Conservation (phyloP, 1,140 invertebrate genomes). For the Phthorimaea operculella region DNA sequence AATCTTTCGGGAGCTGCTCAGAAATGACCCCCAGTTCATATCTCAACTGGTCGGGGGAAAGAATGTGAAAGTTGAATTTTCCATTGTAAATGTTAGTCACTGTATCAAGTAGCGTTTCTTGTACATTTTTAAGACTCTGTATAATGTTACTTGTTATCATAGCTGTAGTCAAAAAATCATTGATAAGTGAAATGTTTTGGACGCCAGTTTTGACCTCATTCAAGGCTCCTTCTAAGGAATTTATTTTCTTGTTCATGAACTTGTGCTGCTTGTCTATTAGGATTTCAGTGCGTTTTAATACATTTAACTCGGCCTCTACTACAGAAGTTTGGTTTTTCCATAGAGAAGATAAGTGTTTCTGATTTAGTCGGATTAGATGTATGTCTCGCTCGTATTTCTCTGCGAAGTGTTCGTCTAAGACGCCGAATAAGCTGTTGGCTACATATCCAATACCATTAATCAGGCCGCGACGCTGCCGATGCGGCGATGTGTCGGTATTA, state of each 20-base stretch:
- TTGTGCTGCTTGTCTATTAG: conserved; percentile 10
- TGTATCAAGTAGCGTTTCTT: conserved; percentile 14
- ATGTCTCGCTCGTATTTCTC: conserved; percentile 14
- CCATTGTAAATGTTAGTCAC: conserved; percentile 19
- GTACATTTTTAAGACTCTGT: conserved; percentile 10
- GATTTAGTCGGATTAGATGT: conserved; percentile 8
- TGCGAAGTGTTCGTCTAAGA: conserved; percentile 10
- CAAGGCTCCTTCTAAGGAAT: not conserved
- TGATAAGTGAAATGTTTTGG: conserved; percentile 9
- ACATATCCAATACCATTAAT: conserved; percentile 25
- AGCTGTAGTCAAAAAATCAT: conserved; percentile 13
- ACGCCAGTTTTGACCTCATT: not conserved
- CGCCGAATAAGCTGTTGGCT: conserved; percentile 20
- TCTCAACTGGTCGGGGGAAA: conserved; percentile 14
- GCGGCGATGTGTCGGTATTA: conserved; percentile 4
- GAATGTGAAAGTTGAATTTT: conserved; percentile 14
- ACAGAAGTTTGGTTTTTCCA: conserved; percentile 11
- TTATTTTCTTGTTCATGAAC: conserved; percentile 10
- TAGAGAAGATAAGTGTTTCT: conserved; percentile 8
- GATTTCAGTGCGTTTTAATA: conserved; percentile 9
- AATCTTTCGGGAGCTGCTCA: conserved; percentile 11
- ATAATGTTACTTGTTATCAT: conserved; percentile 13
- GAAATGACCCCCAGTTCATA: conserved; percentile 10
- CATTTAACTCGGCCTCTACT: conserved; percentile 11
- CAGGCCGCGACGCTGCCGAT: conserved; percentile 16